phyloP scores from a whole-genome alignment of 2,113 vertebrate species.

The Galemys pyrenaicus region DNA sequence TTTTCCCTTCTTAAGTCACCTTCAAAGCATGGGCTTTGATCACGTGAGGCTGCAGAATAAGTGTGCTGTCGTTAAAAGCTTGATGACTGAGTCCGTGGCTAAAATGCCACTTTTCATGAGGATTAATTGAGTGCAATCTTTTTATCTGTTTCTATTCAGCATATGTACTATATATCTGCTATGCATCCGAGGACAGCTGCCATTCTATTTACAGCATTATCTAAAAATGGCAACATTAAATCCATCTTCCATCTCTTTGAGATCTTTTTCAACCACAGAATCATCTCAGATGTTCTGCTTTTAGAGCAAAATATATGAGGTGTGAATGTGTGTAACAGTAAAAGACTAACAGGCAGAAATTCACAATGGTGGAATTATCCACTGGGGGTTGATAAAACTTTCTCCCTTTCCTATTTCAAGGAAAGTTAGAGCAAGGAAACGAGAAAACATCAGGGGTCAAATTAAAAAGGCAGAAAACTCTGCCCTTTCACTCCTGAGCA shows the following conservation, averaged over 20 bases:
- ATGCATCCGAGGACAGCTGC: slow-evolving; percentile 76
- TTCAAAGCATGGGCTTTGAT: slow-evolving; percentile 28
- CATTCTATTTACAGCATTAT: slow-evolving; percentile 75
- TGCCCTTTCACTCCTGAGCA: slow-evolving; percentile 11
- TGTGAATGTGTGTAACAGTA: slow-evolving; percentile 59
- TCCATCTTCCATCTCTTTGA: slow-evolving; percentile 73
- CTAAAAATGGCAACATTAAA: slow-evolving; percentile 78
- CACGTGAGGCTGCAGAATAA: not conserved
- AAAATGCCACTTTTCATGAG: slow-evolving; percentile 27
- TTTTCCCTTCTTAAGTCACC: slow-evolving; percentile 22
- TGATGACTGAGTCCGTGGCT: slow-evolving; percentile 30
- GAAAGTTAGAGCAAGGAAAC: slow-evolving; percentile 38
- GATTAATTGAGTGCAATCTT: slow-evolving; percentile 68
- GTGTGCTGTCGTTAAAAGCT: slow-evolving; percentile 4
- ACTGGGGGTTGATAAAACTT: slow-evolving; percentile 46
- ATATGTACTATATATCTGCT: slow-evolving; percentile 71
- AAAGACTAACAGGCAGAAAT: slow-evolving; percentile 69
- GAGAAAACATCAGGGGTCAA: not conserved
- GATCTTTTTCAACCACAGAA: slow-evolving; percentile 76
- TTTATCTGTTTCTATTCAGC: slow-evolving; percentile 71
- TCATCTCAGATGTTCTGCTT: slow-evolving; percentile 75
- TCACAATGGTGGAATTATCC: slow-evolving; percentile 58
- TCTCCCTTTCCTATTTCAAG: not conserved
- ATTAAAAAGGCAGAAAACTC: not conserved
- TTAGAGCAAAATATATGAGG: slow-evolving; percentile 74